A percentile compares a stretch with the other conserved stretches of the same genome.
Conservation (phyloP, 2,888 invertebrate genomes). For the Hypercompe scribonia region DNA sequence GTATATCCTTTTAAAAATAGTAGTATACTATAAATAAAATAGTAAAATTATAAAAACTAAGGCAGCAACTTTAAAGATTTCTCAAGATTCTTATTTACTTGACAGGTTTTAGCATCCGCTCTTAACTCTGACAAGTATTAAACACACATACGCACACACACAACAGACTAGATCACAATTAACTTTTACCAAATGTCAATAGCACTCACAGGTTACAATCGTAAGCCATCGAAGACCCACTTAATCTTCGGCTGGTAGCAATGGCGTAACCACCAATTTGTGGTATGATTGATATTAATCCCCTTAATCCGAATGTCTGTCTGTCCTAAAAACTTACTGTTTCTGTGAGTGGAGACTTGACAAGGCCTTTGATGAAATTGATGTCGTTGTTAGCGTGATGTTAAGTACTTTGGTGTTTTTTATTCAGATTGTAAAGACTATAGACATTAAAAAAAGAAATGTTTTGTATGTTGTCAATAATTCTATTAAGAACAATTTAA, state of each 20-base stretch:
- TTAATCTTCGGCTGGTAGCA: conserved; percentile 67
- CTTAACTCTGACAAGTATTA: conserved; percentile 42
- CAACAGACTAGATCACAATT: conserved; percentile 37
- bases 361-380: conserved; percentile 35
- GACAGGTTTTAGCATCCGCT: conserved; percentile 15
- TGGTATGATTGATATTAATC: conserved; percentile 83
- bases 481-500: background rate
- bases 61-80: background rate
- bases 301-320: conserved; percentile 73
- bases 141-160: conserved; percentile 7
- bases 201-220: conserved; percentile 49
- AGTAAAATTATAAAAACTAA: background rate
- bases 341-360: conserved; percentile 41
- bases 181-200: conserved; percentile 55
- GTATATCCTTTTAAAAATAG: background rate
- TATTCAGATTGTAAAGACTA: background rate
- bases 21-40: background rate
- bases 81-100: conserved; percentile 9
- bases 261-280: conserved; percentile 77
- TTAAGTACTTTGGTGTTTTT: conserved; percentile 16
- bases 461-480: background rate
- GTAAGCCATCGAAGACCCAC: conserved; percentile 37
- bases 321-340: conserved; percentile 67
- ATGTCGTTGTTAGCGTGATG: conserved; percentile 27
- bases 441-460: background rate